Percentiles rank a stretch among this genome's conserved stretches.
These are phyloP conservation scores for Malacoraja senta DNA, from an alignment of 2,797 vertebrate species.

Conservation along the genomic window DNA sequence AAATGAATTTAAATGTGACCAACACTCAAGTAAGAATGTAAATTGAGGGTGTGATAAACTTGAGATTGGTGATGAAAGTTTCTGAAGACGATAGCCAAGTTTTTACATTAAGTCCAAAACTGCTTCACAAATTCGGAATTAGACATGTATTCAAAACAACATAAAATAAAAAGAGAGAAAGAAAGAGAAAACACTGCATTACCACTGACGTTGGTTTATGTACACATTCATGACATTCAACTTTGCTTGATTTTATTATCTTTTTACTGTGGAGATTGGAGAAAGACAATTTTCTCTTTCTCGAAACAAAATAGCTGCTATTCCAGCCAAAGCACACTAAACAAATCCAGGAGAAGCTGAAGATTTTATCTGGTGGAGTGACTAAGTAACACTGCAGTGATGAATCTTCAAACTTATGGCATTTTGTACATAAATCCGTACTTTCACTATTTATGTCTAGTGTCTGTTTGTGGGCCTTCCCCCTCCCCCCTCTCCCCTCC, in stretches of 20 bases:
- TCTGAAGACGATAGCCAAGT: background rate
- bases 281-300: background rate
- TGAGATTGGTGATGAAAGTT: background rate
- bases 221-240: background rate
- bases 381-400: background rate
- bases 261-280: background rate
- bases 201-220: background rate
- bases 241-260: background rate
- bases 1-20: background rate
- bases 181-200: background rate
- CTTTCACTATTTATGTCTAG: slow-evolving; percentile 33
- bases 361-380: background rate
- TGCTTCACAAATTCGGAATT: background rate
- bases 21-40: background rate
- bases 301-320: no score
- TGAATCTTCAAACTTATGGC: background rate
- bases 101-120: background rate
- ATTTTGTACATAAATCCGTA: slow-evolving; percentile 22
- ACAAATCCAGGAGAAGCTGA: background rate
- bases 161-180: background rate
- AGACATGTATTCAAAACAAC: background rate
- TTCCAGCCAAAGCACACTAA: background rate
- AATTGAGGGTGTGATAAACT: background rate
- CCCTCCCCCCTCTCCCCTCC: no score
- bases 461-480: slow-evolving; percentile 18